These are phyloP conservation scores for Gisinianus flammeolus DNA, from an alignment of 2,888 invertebrate genomes.

Conservation along the genomic window DNA sequence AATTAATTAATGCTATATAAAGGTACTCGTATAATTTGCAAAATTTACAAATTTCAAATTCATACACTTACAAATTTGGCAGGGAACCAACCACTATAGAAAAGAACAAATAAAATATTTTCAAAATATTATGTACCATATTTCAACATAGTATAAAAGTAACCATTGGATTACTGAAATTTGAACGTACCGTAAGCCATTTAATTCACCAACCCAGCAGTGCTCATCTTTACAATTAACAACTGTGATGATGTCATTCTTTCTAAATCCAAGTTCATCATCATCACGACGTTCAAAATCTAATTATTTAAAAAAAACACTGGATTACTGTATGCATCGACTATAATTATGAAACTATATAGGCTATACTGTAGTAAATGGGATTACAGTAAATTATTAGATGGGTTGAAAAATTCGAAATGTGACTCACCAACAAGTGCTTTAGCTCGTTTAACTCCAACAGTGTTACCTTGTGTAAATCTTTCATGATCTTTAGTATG, in stretches of 20 bases:
- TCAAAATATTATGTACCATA: no score
- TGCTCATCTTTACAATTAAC: constrained; percentile 97
- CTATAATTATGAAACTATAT: no score
- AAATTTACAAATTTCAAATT: no score
- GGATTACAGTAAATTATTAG: no score
- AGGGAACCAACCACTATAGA: constrained; percentile 86
- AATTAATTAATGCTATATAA: no score
- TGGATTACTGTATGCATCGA: no score
- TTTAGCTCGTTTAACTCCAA: constrained; percentile 85
- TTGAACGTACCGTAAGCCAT: constrained; percentile 74
- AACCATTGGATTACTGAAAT: constrained; percentile 66
- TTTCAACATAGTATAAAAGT: no score
- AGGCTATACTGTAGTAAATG: no score
- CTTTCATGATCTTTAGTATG: constrained; percentile 92
- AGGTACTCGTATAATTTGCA: no score
- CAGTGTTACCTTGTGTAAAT: constrained; percentile 55
- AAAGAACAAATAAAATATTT: not conserved
- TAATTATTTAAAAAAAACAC: constrained; percentile 58
- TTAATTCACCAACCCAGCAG: constrained; percentile 97
- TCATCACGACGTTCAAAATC: constrained; percentile 98
- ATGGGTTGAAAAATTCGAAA: not conserved
- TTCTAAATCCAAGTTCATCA: constrained; percentile 96
- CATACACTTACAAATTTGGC: constrained; percentile 96
- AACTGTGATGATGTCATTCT: constrained; percentile 98
- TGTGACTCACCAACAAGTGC: constrained; percentile 74